Evolutionary conservation across 2,113 vertebrate genomes (phyloP).

Genomic region (Ornithorhynchus anatinus): DNA sequence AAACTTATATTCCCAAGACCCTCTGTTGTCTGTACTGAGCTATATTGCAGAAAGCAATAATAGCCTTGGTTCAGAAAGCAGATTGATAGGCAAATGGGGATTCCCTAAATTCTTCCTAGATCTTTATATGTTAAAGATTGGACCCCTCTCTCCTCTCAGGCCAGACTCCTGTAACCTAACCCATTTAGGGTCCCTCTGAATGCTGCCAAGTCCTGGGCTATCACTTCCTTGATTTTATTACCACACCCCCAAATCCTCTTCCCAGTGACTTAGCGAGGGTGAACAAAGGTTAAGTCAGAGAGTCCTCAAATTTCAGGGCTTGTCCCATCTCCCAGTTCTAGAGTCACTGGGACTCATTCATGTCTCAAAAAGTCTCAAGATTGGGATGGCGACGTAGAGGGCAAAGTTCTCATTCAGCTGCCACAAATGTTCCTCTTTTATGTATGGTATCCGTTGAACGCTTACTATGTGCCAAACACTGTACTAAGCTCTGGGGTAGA

Average conservation of each 20-base stretch:
- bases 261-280: no score
- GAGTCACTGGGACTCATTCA: no score
- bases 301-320: no score
- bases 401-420: no score
- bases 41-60: background rate
- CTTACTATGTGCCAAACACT: no score
- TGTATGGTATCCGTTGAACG: no score
- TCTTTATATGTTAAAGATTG: background rate
- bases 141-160: background rate
- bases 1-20: constrained; percentile 7
- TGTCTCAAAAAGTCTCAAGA: no score
- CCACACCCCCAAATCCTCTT: background rate
- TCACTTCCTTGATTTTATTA: background rate
- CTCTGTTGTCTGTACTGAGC: background rate
- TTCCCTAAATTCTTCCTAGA: background rate
- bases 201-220: background rate
- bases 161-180: constrained; percentile 17
- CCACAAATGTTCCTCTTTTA: no score
- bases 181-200: background rate
- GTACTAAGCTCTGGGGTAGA: no score
- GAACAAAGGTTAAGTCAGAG: no score
- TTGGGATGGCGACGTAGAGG: no score
- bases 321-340: no score
- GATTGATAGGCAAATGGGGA: background rate
- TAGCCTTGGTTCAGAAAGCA: background rate